These are phyloP conservation scores for Synanthedon formicaeformis DNA, from an alignment of 2,888 invertebrate species.

Conservation along the genomic window DNA sequence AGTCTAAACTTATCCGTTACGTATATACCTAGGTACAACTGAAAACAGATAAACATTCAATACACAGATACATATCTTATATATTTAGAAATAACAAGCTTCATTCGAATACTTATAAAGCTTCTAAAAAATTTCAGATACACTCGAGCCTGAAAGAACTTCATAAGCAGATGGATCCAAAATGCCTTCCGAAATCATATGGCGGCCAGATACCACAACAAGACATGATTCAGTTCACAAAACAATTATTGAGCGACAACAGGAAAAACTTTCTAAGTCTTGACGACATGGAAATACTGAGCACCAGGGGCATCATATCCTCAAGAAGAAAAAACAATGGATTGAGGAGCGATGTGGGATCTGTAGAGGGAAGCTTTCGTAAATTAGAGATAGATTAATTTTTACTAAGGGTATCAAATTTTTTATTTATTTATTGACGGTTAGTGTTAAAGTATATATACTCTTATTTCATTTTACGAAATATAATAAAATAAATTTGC, in stretches of 20 bases:
- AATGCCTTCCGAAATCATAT: slow-evolving; percentile 77
- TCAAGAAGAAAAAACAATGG: slow-evolving; percentile 31
- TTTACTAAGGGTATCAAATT: background rate
- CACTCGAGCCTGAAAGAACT: slow-evolving; percentile 72
- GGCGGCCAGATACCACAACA: slow-evolving; percentile 78
- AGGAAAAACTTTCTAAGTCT: slow-evolving; percentile 70
- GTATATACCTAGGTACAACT: no score
- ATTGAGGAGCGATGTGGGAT: slow-evolving; percentile 30
- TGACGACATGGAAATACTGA: slow-evolving; percentile 75
- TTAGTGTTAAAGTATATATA: no score
- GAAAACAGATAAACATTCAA: no score
- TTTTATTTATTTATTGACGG: no score
- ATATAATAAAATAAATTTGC: no score
- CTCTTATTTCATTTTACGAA: no score
- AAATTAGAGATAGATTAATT: slow-evolving; percentile 76
- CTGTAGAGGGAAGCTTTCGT: slow-evolving; percentile 74
- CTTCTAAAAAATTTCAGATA: slow-evolving; percentile 41
- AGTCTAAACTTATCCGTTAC: no score
- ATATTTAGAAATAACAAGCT: no score
- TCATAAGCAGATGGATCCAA: slow-evolving; percentile 68
- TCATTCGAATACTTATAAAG: no score
- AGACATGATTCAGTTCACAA: slow-evolving; percentile 79
- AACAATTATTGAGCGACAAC: slow-evolving; percentile 71
- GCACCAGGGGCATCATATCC: slow-evolving; percentile 66
- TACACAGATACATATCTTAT: no score